Evolutionary conservation across 1,140 invertebrate genomes (phyloP).

Genomic region (Bombyx mandarina): DNA sequence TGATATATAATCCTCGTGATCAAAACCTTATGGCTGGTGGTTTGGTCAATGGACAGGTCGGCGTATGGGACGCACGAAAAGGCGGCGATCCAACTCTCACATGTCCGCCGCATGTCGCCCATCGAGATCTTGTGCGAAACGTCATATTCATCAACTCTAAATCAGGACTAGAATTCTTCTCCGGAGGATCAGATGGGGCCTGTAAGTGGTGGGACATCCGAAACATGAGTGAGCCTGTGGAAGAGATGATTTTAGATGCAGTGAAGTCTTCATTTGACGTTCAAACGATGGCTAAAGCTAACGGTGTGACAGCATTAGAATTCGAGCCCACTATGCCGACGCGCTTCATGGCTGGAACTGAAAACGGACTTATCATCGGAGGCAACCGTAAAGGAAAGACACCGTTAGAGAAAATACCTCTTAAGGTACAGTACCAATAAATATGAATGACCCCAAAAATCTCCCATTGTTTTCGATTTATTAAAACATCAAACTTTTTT

Average conservation of each 20-base stretch:
- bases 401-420: conserved; percentile 81
- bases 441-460: background rate
- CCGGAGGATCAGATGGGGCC: conserved; percentile 89
- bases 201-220: conserved; percentile 90
- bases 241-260: conserved; percentile 85
- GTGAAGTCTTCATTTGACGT: conserved; percentile 77
- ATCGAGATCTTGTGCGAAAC: conserved; percentile 82
- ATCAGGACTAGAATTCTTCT: conserved; percentile 89
- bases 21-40: conserved; percentile 76
- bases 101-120: conserved; percentile 78
- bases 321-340: conserved; percentile 93
- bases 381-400: conserved; percentile 89
- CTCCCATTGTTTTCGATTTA: background rate
- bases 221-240: conserved; percentile 83
- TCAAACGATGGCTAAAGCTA: conserved; percentile 77
- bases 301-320: conserved; percentile 85
- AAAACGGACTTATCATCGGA: conserved; percentile 82
- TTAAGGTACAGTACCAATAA: conserved; percentile 50
- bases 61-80: conserved; percentile 82
- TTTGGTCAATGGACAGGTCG: conserved; percentile 68
- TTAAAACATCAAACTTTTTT: too few relatives aligned
- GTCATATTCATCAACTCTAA: conserved; percentile 88
- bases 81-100: conserved; percentile 74
- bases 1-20: conserved; percentile 94
- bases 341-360: conserved; percentile 82